Conservation (phyloP, 2,797 vertebrate genomes). For the Odontamblyopus rebecca region DNA sequence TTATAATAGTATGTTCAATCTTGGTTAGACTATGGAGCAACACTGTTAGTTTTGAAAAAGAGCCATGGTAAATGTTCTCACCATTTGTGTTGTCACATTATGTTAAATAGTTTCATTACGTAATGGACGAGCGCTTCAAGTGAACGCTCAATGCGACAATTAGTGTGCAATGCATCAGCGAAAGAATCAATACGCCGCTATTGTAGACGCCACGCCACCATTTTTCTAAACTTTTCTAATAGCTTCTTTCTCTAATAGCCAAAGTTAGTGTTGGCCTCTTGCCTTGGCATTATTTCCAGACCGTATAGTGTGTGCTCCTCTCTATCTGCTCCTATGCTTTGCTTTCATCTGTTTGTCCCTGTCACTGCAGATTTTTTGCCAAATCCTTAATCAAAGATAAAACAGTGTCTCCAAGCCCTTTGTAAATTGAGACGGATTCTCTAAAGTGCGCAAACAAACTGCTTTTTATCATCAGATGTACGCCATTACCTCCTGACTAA, state of each 20-base stretch:
- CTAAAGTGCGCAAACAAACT: slow-evolving; percentile 22
- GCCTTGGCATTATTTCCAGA: slow-evolving; percentile 50
- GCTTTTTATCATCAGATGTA: slow-evolving; percentile 21
- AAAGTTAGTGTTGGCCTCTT: slow-evolving; percentile 66
- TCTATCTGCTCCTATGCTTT: slow-evolving; percentile 27
- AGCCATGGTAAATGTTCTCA: slow-evolving; percentile 50
- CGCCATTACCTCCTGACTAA: slow-evolving; percentile 18
- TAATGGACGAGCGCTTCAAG: slow-evolving; percentile 56
- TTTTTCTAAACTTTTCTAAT: slow-evolving; percentile 24
- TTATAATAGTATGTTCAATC: slow-evolving; percentile 36
- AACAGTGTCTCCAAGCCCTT: slow-evolving; percentile 33
- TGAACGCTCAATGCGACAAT: slow-evolving; percentile 28
- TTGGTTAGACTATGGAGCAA: slow-evolving; percentile 46
- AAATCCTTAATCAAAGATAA: slow-evolving; percentile 56
- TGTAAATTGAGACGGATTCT: slow-evolving; percentile 38
- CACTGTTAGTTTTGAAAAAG: slow-evolving; percentile 44
- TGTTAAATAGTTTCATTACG: slow-evolving; percentile 67
- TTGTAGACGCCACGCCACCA: not conserved
- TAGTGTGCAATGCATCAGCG: slow-evolving; percentile 19
- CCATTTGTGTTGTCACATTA: slow-evolving; percentile 58
- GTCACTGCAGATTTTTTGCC: slow-evolving; percentile 24
- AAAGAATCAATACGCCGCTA: not conserved
- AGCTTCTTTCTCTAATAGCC: slow-evolving; percentile 32
- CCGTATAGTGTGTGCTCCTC: slow-evolving; percentile 54
- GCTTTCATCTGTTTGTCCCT: slow-evolving; percentile 21